Percentiles rank a stretch among this genome's conserved stretches.
Conservation (phyloP, 2,797 vertebrate species). For the Bovichtus variegatus region DNA sequence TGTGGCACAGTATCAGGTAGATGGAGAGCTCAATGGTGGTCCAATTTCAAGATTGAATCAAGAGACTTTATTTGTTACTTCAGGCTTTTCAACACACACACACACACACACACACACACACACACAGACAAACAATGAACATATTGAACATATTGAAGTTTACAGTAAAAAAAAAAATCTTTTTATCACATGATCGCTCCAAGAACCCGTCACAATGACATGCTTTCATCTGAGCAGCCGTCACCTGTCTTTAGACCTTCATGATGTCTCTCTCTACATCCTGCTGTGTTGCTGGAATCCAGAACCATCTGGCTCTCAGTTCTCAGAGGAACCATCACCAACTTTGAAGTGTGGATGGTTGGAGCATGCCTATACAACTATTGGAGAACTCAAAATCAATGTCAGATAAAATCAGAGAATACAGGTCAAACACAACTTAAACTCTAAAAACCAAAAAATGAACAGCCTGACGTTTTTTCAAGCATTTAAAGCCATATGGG, state of each 20-base stretch:
- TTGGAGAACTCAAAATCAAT: slow-evolving; percentile 11
- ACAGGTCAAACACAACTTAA: slow-evolving; percentile 16
- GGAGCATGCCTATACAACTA: slow-evolving; percentile 6
- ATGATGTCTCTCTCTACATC: slow-evolving; percentile 24
- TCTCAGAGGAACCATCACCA: slow-evolving; percentile 33
- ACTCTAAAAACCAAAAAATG: background rate
- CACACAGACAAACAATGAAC: too few relatives aligned
- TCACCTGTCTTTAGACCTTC: slow-evolving; percentile 10
- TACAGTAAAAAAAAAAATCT: background rate
- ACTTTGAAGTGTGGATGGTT: slow-evolving; percentile 12
- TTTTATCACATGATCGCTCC: background rate
- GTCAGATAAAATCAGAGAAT: slow-evolving; percentile 8
- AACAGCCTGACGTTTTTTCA: background rate
- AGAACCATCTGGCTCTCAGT: slow-evolving; percentile 45
- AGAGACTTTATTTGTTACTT: slow-evolving; percentile 22
- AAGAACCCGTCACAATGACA: slow-evolving; percentile 13
- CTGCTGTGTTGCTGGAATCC: slow-evolving; percentile 30
- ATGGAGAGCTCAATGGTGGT: slow-evolving; percentile 12
- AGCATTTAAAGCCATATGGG: background rate
- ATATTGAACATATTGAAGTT: background rate
- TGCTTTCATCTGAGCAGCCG: slow-evolving; percentile 2
- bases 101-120: background rate
- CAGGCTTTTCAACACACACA: background rate
- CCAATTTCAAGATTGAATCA: slow-evolving; percentile 23
- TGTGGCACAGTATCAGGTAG: slow-evolving; percentile 18